These are phyloP conservation scores for Blera fallax DNA, from an alignment of 2,888 invertebrate species.

Conservation along the genomic window DNA sequence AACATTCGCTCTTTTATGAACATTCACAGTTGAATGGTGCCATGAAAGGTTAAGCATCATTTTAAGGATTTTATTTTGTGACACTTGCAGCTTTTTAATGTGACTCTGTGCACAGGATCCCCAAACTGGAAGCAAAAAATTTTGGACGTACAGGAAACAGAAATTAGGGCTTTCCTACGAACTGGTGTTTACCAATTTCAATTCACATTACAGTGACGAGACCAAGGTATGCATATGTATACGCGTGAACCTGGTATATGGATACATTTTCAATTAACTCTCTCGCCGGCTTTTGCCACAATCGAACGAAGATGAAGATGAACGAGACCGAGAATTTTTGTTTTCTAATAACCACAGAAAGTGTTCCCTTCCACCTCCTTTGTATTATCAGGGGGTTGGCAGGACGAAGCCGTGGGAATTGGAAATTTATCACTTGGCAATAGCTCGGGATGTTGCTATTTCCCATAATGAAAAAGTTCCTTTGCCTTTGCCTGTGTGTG, in stretches of 20 bases:
- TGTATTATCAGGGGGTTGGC: conserved; percentile 15
- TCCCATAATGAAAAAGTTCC: conserved; percentile 49
- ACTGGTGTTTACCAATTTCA: conserved; percentile 29
- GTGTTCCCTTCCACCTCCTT: not conserved
- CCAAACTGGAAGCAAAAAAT: no score
- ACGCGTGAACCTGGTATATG: not conserved
- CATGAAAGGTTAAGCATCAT: no score
- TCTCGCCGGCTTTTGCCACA: conserved; percentile 27
- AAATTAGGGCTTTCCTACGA: conserved; percentile 35
- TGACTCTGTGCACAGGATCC: no score
- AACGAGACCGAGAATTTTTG: conserved; percentile 10
- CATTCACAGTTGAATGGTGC: no score
- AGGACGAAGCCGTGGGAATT: conserved; percentile 37
- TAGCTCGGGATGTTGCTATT: conserved; percentile 27
- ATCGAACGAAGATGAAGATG: conserved; percentile 46
- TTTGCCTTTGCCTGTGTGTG: not conserved
- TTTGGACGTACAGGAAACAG: conserved; percentile 29
- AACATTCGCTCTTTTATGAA: no score
- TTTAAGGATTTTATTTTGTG: no score
- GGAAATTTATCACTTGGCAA: conserved; percentile 59
- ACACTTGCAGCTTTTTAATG: no score
- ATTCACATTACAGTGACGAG: not conserved
- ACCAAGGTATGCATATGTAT: not conserved
- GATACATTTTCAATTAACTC: conserved; percentile 66
- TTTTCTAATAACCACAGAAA: conserved; percentile 17